phyloP scores from a whole-genome alignment of 1,140 invertebrate genomes.

The Drosophila cardini region DNA sequence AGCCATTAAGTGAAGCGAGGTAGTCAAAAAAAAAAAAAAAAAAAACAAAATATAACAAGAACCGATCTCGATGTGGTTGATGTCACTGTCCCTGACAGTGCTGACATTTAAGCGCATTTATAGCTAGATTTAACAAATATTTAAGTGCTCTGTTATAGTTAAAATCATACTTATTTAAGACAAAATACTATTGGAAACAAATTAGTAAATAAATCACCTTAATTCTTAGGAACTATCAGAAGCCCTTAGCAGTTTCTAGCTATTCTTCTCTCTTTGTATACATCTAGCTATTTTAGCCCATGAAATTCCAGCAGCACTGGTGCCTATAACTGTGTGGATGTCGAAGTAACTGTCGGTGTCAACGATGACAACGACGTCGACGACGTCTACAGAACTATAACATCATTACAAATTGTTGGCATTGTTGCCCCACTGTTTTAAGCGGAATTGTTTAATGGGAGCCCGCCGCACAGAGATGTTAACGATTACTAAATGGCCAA shows the following conservation, averaged over 20 bases:
- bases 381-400: constrained; percentile 34
- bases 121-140: too few relatives aligned
- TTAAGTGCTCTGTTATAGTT: too few relatives aligned
- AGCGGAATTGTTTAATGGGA: constrained; percentile 71
- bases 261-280: too few relatives aligned
- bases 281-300: too few relatives aligned
- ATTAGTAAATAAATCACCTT: too few relatives aligned
- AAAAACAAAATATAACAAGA: constrained; percentile 24
- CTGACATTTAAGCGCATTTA: too few relatives aligned
- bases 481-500: constrained; percentile 31
- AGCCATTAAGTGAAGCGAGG: constrained; percentile 50
- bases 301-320: too few relatives aligned
- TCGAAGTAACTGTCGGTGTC: constrained; percentile 11
- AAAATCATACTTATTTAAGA: too few relatives aligned
- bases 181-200: too few relatives aligned
- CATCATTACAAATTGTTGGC: constrained; percentile 37
- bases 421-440: constrained; percentile 49
- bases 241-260: too few relatives aligned
- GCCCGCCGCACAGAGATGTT: constrained; percentile 9
- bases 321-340: too few relatives aligned
- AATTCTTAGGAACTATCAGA: too few relatives aligned
- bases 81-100: not conserved
- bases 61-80: constrained; percentile 4
- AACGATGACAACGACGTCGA: constrained; percentile 7
- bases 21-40: constrained; percentile 14